Conservation (phyloP, 35 echinoderm and acorn worm genomes). For the Hemicentrotus pulcherrimus region DNA sequence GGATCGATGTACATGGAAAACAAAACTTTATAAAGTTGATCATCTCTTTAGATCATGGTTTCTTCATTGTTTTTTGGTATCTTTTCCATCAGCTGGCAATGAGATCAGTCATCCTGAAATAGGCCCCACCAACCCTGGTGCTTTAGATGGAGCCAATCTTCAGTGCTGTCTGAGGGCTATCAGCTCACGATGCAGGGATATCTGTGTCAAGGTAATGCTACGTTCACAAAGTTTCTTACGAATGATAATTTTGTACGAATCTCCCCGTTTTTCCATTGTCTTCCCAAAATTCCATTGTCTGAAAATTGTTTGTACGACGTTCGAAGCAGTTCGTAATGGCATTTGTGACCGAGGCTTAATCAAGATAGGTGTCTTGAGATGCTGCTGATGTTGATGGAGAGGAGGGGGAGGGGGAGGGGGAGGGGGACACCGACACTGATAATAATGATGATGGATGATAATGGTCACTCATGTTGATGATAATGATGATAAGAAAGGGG, state of each 20-base stretch:
- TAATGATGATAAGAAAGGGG: not conserved
- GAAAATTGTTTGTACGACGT: too few species aligned
- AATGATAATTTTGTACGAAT: too few species aligned
- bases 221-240: too few species aligned
- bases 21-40: not conserved
- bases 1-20: too few species aligned
- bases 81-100: constrained; percentile 2
- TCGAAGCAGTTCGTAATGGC: too few species aligned
- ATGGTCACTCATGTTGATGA: not conserved
- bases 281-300: too few species aligned
- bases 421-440: not conserved
- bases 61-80: not conserved
- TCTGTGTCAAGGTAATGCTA: constrained; percentile 85
- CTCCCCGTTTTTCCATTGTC: too few species aligned
- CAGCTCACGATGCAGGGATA: constrained; percentile 72
- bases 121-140: constrained; percentile 39
- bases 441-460: not conserved
- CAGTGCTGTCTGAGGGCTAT: constrained; percentile 92
- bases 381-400: too few species aligned
- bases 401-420: not conserved
- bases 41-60: not conserved
- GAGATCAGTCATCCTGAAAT: constrained; percentile 21
- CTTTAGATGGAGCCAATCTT: constrained; percentile 85
- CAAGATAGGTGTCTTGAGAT: too few species aligned
- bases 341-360: too few species aligned